Base-by-base conservation (phyloP, 92 coral and sea anemone genomes). In the Zoanthus sociatus region DNA sequence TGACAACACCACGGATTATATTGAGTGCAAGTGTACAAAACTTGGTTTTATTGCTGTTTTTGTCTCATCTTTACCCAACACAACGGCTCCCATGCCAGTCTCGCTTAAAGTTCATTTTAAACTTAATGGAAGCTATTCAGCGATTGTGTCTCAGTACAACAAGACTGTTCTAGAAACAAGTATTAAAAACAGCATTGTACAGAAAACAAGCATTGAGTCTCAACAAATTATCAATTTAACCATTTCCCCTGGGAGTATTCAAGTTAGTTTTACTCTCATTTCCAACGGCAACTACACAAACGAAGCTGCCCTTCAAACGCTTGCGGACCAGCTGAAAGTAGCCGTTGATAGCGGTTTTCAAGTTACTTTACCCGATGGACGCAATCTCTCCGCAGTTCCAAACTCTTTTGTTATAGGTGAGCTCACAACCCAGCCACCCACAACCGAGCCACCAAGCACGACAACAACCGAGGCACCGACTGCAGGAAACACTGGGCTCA, bases 11-110 rank as follows among this genome's bases (percentile, higher is more conserved):
- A 81, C 75, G 15, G 85, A 81, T 50, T 81, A 81, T 16, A 67
- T 81, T 45, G 85, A 81, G 75, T 81, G 85, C 26, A 67, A 81
- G 12, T 81, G 85, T 26, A 66, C 85, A 20, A 33, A 81, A 20
- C 37, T 81, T 67, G 85, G 85, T 33, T 81, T 42, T 42, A 12
- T 81, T 6, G 75, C 75, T 20, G 85, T 47, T 7, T 81, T 81
- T 46, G 44, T 42, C 12, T 71, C 85, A 26, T 44, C 85, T 30
- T 58, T 75, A 26, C 47, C 73, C 0, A 79, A 46, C 10, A 79
- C 84, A 37, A 8, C 46, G 30, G 21, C 84, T 37, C 84, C 84
- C 9, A 8, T 18, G 4, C 75, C 51, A 79, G 42, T 51, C 37
- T 47, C 75, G 7, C 14, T 81, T 5, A 66, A 13, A 1, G 20